Percentiles rank a stretch among this genome's conserved stretches.
phyloP scores from a whole-genome alignment of 2,888 invertebrate genomes.

The Drosophila fungiperda region DNA sequence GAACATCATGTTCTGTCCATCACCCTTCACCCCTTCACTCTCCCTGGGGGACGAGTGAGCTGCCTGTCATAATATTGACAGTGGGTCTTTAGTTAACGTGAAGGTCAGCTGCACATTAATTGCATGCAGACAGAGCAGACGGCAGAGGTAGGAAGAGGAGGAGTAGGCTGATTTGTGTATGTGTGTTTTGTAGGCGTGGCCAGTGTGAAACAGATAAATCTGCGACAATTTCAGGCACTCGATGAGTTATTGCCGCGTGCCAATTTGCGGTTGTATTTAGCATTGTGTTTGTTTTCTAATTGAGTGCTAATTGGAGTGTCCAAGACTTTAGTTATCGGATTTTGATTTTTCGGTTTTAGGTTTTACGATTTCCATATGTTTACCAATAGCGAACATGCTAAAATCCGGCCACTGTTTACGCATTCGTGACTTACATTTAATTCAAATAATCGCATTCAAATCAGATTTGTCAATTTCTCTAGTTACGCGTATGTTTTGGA shows the following conservation, averaged over 20 bases:
- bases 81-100: slow-evolving; percentile 63
- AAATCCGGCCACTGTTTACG: slow-evolving; percentile 59
- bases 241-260: slow-evolving; percentile 32
- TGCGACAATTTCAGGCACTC: slow-evolving; percentile 53
- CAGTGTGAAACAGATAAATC: slow-evolving; percentile 53
- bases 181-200: slow-evolving; percentile 22
- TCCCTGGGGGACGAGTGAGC: slow-evolving; percentile 10
- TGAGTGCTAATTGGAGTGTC: slow-evolving; percentile 70
- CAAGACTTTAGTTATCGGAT: slow-evolving; percentile 18
- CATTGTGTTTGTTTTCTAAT: slow-evolving; percentile 74
- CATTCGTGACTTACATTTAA: slow-evolving; percentile 78
- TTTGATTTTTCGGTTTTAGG: slow-evolving; percentile 14
- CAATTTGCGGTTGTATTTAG: slow-evolving; percentile 64
- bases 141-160: neutral
- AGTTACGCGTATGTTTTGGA: slow-evolving; percentile 18
- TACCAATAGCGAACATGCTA: slow-evolving; percentile 57
- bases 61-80: slow-evolving; percentile 78
- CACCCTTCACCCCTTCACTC: neutral
- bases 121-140: slow-evolving; percentile 42
- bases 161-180: neutral
- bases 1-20: neutral
- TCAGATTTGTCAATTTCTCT: slow-evolving; percentile 56
- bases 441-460: slow-evolving; percentile 70
- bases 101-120: slow-evolving; percentile 76
- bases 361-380: slow-evolving; percentile 25